Base-by-base conservation (phyloP, 2,888 invertebrate species). In the Cephus sareptanus region DNA sequence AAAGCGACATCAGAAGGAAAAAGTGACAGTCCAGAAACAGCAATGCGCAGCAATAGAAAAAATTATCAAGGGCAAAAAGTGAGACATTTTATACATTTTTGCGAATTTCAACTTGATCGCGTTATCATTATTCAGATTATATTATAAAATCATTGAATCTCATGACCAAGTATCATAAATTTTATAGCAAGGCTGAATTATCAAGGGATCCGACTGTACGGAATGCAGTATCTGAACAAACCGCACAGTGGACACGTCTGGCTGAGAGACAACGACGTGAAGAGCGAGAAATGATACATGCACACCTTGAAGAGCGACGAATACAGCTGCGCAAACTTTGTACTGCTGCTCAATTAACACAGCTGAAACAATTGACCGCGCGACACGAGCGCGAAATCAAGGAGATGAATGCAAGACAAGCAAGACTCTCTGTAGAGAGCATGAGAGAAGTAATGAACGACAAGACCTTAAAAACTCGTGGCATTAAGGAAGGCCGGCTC, bases 391-490 rank as follows among this genome's bases (percentile, higher is more conserved):
- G 95, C 83, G 99, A 99, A 89, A 94, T 97, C 89, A 99, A 99
- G 91, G 99, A 99, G 82, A 95, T 99, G 94, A 98, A 98, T 90
- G 94, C 95, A 11, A 95, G 96, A 77, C 99, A 99, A 92, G 98
- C 99, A 6, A 98, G 98, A 93, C 95, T 97, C 87, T 98, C 98
- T 75, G 98, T 99, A 86, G 99, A 99, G 92, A 98, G 99, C 33
- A 97, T 97, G 90, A 97, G 97, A 92, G 98, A 97, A 90, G 98
- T 99, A 74, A 95, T 96, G 90, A 97, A 97, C 91, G 99, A 99
- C 92, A 99, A 99, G 92, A 97, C 97, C 0, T 93, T 99, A 78
- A 96, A 98, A 92, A 99, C 98, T 79, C 98, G 99, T 88, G 98
- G 98, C 81, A 99, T 99, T 91, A 97, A 98, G 87, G 99, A 99